A percentile compares a stretch with the other conserved stretches of the same genome.
Evolutionary conservation across 92 coral and sea anemone species (phyloP).

Genomic region (Heteractis magnifica): DNA sequence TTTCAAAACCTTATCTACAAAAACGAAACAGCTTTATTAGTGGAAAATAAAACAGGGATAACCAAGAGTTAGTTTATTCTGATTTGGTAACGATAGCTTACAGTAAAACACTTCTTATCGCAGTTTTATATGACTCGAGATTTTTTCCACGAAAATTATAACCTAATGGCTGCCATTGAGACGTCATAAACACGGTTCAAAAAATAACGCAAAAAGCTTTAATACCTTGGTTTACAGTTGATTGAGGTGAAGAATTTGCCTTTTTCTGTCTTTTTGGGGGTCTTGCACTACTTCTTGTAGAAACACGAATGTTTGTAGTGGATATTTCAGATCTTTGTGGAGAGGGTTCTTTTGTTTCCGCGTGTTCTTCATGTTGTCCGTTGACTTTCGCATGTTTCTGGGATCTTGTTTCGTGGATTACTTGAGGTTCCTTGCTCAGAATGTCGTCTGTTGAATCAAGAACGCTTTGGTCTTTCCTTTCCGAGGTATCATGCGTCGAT

Average conservation of each 20-base stretch:
- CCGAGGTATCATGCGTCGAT: conserved; percentile 63
- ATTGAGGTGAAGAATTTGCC: conserved; percentile 42
- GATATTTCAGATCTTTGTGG: conserved; percentile 54
- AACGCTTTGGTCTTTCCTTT: conserved; percentile 43
- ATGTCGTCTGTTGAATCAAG: conserved; percentile 44
- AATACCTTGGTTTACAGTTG: conserved; percentile 79
- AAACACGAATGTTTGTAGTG: conserved; percentile 68
- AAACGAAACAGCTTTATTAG: neutral
- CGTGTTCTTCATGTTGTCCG: conserved; percentile 70
- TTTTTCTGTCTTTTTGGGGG: conserved; percentile 79
- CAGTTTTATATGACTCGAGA: neutral
- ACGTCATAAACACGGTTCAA: conserved; percentile 6
- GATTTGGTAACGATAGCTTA: neutral
- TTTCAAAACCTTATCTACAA: neutral
- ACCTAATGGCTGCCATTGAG: conserved; percentile 20
- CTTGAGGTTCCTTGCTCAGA: conserved; percentile 48
- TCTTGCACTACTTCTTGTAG: conserved; percentile 96
- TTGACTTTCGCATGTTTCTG: conserved; percentile 71
- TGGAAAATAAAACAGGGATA: neutral
- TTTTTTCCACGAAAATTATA: neutral
- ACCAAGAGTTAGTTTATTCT: neutral
- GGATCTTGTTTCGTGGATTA: conserved; percentile 80
- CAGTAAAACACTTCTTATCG: neutral
- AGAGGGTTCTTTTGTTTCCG: conserved; percentile 68
- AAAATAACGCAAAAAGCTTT: neutral